These are phyloP conservation scores for Poeciliopsis infans DNA, from an alignment of 2,797 vertebrate species.

Conservation along the genomic window DNA sequence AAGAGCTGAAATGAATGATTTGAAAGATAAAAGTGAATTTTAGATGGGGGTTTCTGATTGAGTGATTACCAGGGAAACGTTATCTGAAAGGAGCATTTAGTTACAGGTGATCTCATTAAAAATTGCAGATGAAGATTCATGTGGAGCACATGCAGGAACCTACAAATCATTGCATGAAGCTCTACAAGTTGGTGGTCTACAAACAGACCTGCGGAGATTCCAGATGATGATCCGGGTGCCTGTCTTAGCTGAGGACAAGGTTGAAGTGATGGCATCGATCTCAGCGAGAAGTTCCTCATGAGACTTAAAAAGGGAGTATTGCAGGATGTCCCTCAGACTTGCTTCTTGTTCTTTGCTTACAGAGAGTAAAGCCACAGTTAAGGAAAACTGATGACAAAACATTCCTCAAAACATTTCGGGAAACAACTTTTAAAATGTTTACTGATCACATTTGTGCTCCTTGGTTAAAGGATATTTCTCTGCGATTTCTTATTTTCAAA, in stretches of 20 bases:
- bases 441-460: neutral
- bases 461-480: constrained; percentile 86
- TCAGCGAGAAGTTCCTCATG: constrained; percentile 84
- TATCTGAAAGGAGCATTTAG: neutral
- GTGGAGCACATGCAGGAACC: neutral
- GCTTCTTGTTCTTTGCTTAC: constrained; percentile 71
- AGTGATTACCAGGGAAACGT: neutral
- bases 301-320: constrained; percentile 84
- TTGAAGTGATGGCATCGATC: constrained; percentile 78
- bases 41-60: neutral
- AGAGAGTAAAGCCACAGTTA: constrained; percentile 63
- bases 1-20: neutral
- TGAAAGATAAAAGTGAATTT: neutral
- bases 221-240: constrained; percentile 96
- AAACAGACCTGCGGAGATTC: constrained; percentile 88
- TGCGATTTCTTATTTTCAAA: constrained; percentile 69
- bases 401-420: neutral
- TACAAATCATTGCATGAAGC: neutral
- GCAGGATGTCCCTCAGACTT: constrained; percentile 88
- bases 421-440: neutral
- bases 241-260: constrained; percentile 65
- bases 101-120: neutral
- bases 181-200: neutral
- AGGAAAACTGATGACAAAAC: constrained; percentile 37
- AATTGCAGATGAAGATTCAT: neutral